Base-by-base conservation (phyloP, 2,113 vertebrate genomes). In the Dipodomys ordii region DNA sequence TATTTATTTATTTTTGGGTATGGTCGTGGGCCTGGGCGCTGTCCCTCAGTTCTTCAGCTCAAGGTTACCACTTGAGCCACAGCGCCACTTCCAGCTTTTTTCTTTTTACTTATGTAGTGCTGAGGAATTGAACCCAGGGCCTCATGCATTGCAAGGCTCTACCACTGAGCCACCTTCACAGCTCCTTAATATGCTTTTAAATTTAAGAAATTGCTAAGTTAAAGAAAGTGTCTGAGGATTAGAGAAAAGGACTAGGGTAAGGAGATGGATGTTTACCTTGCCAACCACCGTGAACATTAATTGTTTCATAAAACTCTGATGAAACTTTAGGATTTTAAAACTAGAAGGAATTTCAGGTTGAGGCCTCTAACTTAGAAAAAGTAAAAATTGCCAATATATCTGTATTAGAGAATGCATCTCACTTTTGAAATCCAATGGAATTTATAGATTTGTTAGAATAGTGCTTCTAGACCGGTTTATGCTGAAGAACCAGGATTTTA, bases 301-400 rank as follows among this genome's bases (percentile, higher is more conserved):
- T 84, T 92, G 79, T 15, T 88, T 85, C 81, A 60, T 71, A 76
- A 78, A 71, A 1, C 13, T 32, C 82, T 13, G 10, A 16, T 46
- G 64, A n/a, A 76, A 84, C 79, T 67, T 92, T 46, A 84, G 78
- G 53, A 69, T 65, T 79, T 92, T 79, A 71, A 71, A 87, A 78
- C 2, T 20, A n/a, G 12, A 87, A 57, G n/a, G 32, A 64, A 35
- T 22, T 35, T 53, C 49, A 53, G 49, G 49, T 53, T 53, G 49
- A 53, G 49, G 49, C 49, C 49, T 11, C 49, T 53, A 53, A 92
- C 92, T 92, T 39, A 57, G 82, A 53, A 92, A 80, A 57, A 87
- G 72, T 79, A 86, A n/a, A 83, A 23, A 68, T 76, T 80, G 27
- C 53, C 44, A 6, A 3, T 4, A 73, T n/a, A 74, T 13, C 18